phyloP scores from a whole-genome alignment of 2,888 invertebrate species.

The Zaprionus lineosus region DNA sequence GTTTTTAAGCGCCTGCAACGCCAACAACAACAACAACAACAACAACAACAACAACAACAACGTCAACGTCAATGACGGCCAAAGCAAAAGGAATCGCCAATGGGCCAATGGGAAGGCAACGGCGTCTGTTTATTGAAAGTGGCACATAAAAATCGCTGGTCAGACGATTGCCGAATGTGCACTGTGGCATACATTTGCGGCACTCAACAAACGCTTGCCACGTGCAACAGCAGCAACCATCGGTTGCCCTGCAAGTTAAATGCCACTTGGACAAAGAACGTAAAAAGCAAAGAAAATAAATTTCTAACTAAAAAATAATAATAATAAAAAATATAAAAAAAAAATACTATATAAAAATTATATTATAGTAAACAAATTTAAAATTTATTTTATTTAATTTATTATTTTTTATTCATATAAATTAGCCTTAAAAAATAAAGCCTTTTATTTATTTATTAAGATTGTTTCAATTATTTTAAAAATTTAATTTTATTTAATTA shows the following conservation, averaged over 20 bases:
- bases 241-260: slow-evolving; percentile 3
- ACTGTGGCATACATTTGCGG: slow-evolving; percentile 30
- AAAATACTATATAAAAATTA: too few relatives aligned
- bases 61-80: not conserved
- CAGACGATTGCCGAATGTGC: slow-evolving; percentile 26
- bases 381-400: too few relatives aligned
- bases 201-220: not conserved
- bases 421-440: too few relatives aligned
- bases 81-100: slow-evolving; percentile 2
- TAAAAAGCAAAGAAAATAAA: too few relatives aligned
- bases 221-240: not conserved
- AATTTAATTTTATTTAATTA: too few relatives aligned
- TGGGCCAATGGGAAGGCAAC: slow-evolving; percentile 14
- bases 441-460: too few relatives aligned
- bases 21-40: slow-evolving; percentile 20
- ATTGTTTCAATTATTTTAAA: too few relatives aligned
- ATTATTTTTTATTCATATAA: too few relatives aligned
- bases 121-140: slow-evolving; percentile 69
- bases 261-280: too few relatives aligned
- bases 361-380: too few relatives aligned
- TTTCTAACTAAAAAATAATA: too few relatives aligned
- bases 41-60: not conserved
- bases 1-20: slow-evolving; percentile 59
- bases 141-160: slow-evolving; percentile 50
- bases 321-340: too few relatives aligned